Evolutionary conservation across 2,888 invertebrate genomes (phyloP), one percentile per base, ranked within the genome.

Genomic region (Hydrotaea cyrtoneurina): DNA sequence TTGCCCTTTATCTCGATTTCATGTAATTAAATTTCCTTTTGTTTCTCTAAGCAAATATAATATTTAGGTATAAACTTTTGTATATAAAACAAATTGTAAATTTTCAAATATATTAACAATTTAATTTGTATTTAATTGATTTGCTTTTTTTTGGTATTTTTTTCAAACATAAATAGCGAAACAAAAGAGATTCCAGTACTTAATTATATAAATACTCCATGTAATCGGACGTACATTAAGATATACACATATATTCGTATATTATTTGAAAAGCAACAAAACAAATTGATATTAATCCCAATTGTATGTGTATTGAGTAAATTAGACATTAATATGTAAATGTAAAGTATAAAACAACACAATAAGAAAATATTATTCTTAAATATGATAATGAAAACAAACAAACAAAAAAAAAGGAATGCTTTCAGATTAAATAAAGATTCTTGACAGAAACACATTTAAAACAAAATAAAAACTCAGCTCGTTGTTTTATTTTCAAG

Each of bases 361-460:
- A n/a, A 26, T 7, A 17, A 55, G 7, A 36, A 66, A 39, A 71
- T 71, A 17, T 26, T 59, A 59, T 74, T 55, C 17, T 39, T 76
- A 76, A 66, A 69, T 55, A 39, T 66, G 62, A 36, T 57, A 73
- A 75, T 72, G 81, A 57, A 59, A 11, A 77, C n/a, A 26, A 31
- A 26, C 23, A 62, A 71, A 74, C 66, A 36, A 50, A 76, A 73
- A 73, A 46, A 39, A 83, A 80, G n/a, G 39, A 82, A 83, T 79
- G 85, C 86, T 85, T 87, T 86, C 85, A 80, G 83, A 62, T 79
- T 82, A 59, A 78, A 82, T 82, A 39, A 46, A 64, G 57, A 55
- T 77, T 85, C 85, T 85, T 79, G 53, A 79, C 31, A 17, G 74
- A 80, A 62, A 43, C n/a, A 73, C 66, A 78, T 64, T 79, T 59